phyloP scores from a whole-genome alignment of 2,888 invertebrate genomes.

The Myathropa florea region DNA sequence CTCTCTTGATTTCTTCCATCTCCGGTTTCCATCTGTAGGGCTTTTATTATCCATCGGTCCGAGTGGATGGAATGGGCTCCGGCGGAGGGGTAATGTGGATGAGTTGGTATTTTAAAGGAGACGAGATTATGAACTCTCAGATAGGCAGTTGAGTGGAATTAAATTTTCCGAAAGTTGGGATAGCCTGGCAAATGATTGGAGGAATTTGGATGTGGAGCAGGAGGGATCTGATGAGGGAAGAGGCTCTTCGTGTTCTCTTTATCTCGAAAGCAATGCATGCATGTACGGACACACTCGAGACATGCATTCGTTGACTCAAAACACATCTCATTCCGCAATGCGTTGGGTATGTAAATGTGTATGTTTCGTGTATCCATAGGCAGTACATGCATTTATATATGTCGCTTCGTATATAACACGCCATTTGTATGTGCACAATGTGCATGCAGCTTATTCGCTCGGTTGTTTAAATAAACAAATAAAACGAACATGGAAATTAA shows the following conservation, averaged over 20 bases:
- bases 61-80: background rate
- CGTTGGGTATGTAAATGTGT: background rate
- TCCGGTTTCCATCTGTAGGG: slow-evolving; percentile 38
- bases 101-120: background rate
- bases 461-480: background rate
- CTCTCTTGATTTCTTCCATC: slow-evolving; percentile 29
- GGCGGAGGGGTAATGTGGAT: background rate
- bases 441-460: background rate
- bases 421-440: background rate
- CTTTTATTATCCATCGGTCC: slow-evolving; percentile 6
- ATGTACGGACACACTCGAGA: background rate
- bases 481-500: background rate
- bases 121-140: slow-evolving; percentile 32
- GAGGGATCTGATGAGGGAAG: background rate
- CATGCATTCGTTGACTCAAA: background rate
- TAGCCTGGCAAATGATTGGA: slow-evolving; percentile 24
- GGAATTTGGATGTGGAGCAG: background rate
- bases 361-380: background rate
- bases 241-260: background rate
- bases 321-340: background rate
- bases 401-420: background rate
- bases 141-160: slow-evolving; percentile 30
- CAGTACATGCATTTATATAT: background rate
- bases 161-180: slow-evolving; percentile 8
- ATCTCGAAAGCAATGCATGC: background rate